These are phyloP conservation scores for Oegoconia quadripuncta DNA, from an alignment of 2,888 invertebrate genomes.

Conservation along the genomic window DNA sequence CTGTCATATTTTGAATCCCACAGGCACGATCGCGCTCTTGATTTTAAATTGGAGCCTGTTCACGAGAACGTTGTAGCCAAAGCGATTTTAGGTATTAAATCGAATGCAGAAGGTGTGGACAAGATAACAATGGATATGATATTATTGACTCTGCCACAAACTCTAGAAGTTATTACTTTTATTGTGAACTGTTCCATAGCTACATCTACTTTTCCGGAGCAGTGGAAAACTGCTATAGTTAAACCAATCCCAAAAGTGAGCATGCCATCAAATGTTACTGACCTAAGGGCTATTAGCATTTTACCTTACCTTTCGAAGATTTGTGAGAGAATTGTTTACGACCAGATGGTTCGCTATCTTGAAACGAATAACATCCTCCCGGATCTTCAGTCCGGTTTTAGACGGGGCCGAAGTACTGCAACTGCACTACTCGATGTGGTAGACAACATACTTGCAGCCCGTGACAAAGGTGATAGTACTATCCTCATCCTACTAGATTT, in stretches of 20 bases:
- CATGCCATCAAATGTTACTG: no score
- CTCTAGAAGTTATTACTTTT: conserved; percentile 7
- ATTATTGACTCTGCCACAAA: conserved; percentile 6
- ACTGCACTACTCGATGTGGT: conserved; percentile 5
- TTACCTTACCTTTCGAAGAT: no score
- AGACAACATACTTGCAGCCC: conserved; percentile 7
- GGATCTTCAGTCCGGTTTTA: no score
- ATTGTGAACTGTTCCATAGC: conserved; percentile 8
- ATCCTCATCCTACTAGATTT: background rate
- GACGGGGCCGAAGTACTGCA: conserved; percentile 3
- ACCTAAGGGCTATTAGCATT: no score
- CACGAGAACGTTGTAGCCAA: conserved; percentile 2
- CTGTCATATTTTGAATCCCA: conserved; percentile 10
- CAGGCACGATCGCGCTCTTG: background rate
- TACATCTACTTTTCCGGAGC: conserved; percentile 14
- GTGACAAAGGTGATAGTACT: conserved; percentile 3
- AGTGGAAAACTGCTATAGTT: conserved; percentile 26
- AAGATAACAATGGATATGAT: conserved; percentile 13
- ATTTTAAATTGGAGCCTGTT: conserved; percentile 11
- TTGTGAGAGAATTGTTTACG: no score
- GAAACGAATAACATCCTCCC: no score
- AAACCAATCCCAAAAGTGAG: no score
- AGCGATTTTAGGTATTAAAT: conserved; percentile 10
- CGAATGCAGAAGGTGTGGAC: conserved; percentile 15
- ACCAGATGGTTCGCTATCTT: no score